Evolutionary conservation across 2,797 vertebrate species (phyloP).

Genomic region (Coregonus suidteri): DNA sequence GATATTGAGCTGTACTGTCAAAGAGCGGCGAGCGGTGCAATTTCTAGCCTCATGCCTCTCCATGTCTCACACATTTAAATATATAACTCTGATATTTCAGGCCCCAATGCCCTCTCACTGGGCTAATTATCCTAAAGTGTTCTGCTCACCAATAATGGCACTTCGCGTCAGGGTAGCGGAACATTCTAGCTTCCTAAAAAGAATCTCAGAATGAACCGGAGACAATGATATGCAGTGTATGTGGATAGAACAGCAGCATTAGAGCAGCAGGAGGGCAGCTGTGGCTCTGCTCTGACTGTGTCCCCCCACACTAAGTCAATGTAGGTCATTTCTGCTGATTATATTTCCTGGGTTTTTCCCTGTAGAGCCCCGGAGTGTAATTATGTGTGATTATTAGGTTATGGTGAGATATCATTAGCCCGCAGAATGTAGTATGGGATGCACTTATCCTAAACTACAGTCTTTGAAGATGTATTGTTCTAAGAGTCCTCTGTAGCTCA

Average conservation of each 20-base stretch:
- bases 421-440: background rate
- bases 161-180: constrained; percentile 24
- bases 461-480: background rate
- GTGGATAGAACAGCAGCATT: constrained; percentile 14
- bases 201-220: background rate
- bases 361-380: constrained; percentile 17
- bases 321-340: constrained; percentile 25
- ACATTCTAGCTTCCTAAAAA: constrained; percentile 12
- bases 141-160: constrained; percentile 40
- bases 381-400: constrained; percentile 26
- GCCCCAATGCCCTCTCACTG: constrained; percentile 39
- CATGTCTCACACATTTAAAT: constrained; percentile 40
- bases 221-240: constrained; percentile 8
- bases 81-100: constrained; percentile 25
- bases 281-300: background rate
- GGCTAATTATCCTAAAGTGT: constrained; percentile 47
- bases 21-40: constrained; percentile 18
- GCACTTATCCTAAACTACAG: background rate
- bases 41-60: constrained; percentile 26
- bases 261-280: background rate
- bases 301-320: constrained; percentile 25
- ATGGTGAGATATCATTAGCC: constrained; percentile 21
- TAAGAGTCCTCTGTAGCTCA: no score
- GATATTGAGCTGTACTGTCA: constrained; percentile 13
- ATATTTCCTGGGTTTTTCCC: constrained; percentile 23